Base-by-base conservation (phyloP, 2,113 vertebrate species). In the Corynorhinus townsendii region DNA sequence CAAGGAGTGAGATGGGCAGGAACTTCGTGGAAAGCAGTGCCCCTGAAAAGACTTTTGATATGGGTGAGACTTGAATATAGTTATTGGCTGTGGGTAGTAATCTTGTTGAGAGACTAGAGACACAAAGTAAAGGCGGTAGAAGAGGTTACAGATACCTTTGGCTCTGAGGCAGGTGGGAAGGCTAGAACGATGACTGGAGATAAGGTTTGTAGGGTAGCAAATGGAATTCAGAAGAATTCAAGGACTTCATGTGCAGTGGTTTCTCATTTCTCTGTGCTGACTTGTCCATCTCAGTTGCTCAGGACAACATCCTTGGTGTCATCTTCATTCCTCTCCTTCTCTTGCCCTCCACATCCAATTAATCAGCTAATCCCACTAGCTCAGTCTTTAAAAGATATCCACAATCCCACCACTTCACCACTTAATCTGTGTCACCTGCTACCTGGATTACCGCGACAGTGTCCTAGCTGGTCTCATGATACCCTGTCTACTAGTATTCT, bases 221-320 rank as follows among this genome's bases (percentile, higher is more conserved):
- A 26, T 14, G 16, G 43, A 40, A 73, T 64, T 66, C 19, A 56
- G 28, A 33, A 45, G 38, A 88, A 87, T 20, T 45, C 20, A 47
- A 12, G 75, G 33, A n/a, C n/a, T 40, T 68, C 26, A 4, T 2
- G 24, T 2, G 26, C 59, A 30, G 1, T 0, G 1, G 20, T 10
- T 82, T 52, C n/a, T 73, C 38, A 19, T 80, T 92, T 83, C 52
- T n/a, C 28, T n/a, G 24, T 43, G 7, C 33, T 3, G 6, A 75
- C 22, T 62, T 49, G 49, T 22, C 22, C 43, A 26, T 73, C 68
- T 62, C 47, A 30, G 5, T 38, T 47, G 30, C 35, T 64, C 43
- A 90, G 40, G 33, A 83, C 11, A 43, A 52, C 82, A 40, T 64
- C 69, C 40, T 80, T 14, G 10, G 4, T 45, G 66, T 43, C 73